A percentile compares a stretch with the other conserved stretches of the same genome.
These are phyloP conservation scores for Buphagus erythrorhynchus DNA, from an alignment of 2,797 vertebrate genomes.

Conservation along the genomic window DNA sequence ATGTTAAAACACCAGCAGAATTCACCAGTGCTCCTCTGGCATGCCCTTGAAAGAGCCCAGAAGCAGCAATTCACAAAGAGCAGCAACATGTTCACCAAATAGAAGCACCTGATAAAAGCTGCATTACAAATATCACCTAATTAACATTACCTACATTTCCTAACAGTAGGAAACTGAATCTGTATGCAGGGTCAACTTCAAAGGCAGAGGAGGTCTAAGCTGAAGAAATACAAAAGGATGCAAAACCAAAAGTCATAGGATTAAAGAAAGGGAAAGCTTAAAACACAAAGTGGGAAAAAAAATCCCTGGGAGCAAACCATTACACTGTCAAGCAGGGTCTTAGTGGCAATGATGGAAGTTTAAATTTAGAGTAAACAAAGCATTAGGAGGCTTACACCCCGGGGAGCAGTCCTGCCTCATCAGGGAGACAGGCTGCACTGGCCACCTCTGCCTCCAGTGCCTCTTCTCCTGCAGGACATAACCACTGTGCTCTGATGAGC, in stretches of 20 bases:
- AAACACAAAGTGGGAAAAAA: background rate
- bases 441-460: background rate
- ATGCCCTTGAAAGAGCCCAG: background rate
- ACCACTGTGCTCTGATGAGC: background rate
- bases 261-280: constrained; percentile 46
- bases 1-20: background rate
- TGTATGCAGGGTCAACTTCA: constrained; percentile 1
- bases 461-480: background rate
- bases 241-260: constrained; percentile 28
- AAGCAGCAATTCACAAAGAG: background rate
- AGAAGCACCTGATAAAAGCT: background rate
- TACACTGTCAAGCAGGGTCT: constrained; percentile 19
- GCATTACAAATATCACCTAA: constrained; percentile 24
- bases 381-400: constrained; percentile 3
- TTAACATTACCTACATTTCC: constrained; percentile 34
- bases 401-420: background rate
- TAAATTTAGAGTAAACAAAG: constrained; percentile 58
- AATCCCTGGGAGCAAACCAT: background rate
- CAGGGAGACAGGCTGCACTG: background rate
- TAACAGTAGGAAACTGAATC: constrained; percentile 21
- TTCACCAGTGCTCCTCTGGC: background rate
- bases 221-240: constrained; percentile 15
- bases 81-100: background rate
- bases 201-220: background rate
- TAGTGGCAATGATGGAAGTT: constrained; percentile 37